A percentile compares a stretch with the other conserved stretches of the same genome.
phyloP scores from a whole-genome alignment of 2,797 vertebrate genomes.

The Microctenopoma steveboyesi region DNA sequence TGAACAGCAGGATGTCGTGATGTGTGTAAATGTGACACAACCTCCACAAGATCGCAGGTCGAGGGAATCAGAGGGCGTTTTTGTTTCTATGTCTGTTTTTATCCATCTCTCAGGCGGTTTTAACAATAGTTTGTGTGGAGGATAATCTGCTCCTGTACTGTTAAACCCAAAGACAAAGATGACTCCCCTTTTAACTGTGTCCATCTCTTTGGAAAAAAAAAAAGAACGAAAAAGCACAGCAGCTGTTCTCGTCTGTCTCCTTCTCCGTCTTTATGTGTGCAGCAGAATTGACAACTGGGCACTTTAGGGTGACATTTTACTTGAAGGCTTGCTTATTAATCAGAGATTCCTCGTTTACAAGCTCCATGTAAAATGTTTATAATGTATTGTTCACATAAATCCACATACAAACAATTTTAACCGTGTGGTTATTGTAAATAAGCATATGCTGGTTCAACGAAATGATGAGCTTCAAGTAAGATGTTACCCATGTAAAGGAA shows the following conservation, averaged over 20 bases:
- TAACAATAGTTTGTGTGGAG: conserved; percentile 48
- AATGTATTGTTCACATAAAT: conserved; percentile 33
- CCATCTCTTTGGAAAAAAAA: conserved; percentile 33
- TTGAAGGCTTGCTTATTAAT: conserved; percentile 66
- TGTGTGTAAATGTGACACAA: conserved; percentile 22
- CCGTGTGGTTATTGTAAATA: conserved; percentile 71
- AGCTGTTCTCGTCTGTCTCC: conserved; percentile 53
- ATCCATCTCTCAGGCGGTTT: conserved; percentile 69
- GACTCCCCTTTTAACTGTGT: conserved; percentile 52
- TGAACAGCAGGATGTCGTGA: conserved; percentile 70
- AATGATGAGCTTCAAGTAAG: conserved; percentile 71
- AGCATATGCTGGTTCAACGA: conserved; percentile 40
- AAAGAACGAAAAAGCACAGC: conserved; percentile 65
- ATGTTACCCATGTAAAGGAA: conserved; percentile 66
- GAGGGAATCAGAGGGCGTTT: neutral
- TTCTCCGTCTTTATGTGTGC: conserved; percentile 63
- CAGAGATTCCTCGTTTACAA: conserved; percentile 52
- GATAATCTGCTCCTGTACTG: conserved; percentile 63
- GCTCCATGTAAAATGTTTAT: conserved; percentile 51
- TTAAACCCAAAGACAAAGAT: conserved; percentile 69
- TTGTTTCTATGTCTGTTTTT: conserved; percentile 47
- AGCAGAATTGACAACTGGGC: conserved; percentile 73
- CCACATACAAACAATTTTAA: conserved; percentile 15
- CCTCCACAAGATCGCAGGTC: neutral
- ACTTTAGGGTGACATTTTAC: conserved; percentile 77